Base-by-base conservation (phyloP, 92 coral and sea anemone species). In the Palythoa caribaeorum region DNA sequence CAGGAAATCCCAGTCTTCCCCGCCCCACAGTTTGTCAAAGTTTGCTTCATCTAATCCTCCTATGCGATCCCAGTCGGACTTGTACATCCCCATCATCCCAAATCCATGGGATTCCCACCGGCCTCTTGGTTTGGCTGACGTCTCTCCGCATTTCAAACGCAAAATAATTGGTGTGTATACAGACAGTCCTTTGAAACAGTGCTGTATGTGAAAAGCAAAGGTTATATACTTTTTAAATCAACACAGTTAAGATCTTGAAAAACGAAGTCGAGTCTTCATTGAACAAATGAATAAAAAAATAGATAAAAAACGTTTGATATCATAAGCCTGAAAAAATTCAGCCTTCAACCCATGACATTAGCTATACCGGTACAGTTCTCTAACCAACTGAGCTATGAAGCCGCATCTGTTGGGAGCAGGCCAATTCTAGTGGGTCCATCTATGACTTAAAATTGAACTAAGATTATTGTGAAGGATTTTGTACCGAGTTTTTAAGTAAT, bases 1-100 rank as follows among this genome's bases (percentile, higher is more conserved):
- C 93, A 96, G 86, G 19, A 96, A 63, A 57, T 96, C 98, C 98
- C 98, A 96, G 53, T 96, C 98, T 71, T 96, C 98, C 48, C 98
- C 96, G 4, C 98, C 98, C 98, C 98, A 96, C 59, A 79, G 89
- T 59, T 78, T 66, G 68, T 87, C 88, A 69, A 71, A 93, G 1
- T 17, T 78, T 40, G 80, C 81, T 38, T 94, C 96, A 73, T 96
- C 89, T 20, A 96, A 88, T 59, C 98, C 98, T 44, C 96, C 90
- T 40, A 91, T 66, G 16, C 92, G 84, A 78, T 94, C 98, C 98
- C 98, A 96, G 90, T 94, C 98, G 9, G 96, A 87, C 78, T 96
- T 96, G 79, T 88, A 96, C 76, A 94, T 87, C 3, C 96, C 98
- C 15, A 91, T 88, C 81, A 96, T 72, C 10, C 98, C 98, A 86